A percentile compares a stretch with the other conserved stretches of the same genome.
Conservation (phyloP, 2,888 invertebrate genomes). For the Eristalinus aeneus region DNA sequence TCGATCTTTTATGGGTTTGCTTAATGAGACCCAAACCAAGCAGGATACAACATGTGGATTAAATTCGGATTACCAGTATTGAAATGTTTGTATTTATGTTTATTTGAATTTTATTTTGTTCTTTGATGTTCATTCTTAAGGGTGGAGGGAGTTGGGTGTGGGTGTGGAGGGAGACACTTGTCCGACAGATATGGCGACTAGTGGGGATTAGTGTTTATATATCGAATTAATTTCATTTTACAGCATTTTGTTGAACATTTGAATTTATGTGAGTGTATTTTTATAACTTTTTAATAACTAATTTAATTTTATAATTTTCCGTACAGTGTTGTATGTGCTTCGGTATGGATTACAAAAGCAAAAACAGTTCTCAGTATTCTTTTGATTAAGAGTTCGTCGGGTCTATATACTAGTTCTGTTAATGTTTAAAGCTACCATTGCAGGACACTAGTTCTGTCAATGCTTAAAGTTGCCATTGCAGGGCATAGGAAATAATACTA, state of each 20-base stretch:
- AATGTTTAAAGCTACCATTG: no score
- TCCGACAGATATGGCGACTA: constrained; percentile 26
- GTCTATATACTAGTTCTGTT: no score
- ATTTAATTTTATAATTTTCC: no score
- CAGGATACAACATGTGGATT: constrained; percentile 67
- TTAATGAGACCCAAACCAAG: constrained; percentile 37
- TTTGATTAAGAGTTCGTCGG: no score
- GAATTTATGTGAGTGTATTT: neutral
- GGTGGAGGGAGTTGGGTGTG: no score
- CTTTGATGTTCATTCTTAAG: neutral
- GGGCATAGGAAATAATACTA: no score
- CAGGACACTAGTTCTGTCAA: no score
- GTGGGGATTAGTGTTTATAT: neutral
- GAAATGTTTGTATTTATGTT: constrained; percentile 60
- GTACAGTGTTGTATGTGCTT: no score
- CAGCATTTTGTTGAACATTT: neutral
- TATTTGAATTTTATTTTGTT: neutral
- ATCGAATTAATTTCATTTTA: neutral
- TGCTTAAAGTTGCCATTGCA: no score
- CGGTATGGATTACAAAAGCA: no score
- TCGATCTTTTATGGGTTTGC: constrained; percentile 41
- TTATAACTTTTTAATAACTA: neutral
- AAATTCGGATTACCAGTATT: constrained; percentile 67
- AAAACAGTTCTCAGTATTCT: no score
- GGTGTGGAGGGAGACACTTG: no score